These are phyloP conservation scores for Leptobrachium leishanense DNA, from an alignment of 2,113 vertebrate species.

Conservation along the genomic window DNA sequence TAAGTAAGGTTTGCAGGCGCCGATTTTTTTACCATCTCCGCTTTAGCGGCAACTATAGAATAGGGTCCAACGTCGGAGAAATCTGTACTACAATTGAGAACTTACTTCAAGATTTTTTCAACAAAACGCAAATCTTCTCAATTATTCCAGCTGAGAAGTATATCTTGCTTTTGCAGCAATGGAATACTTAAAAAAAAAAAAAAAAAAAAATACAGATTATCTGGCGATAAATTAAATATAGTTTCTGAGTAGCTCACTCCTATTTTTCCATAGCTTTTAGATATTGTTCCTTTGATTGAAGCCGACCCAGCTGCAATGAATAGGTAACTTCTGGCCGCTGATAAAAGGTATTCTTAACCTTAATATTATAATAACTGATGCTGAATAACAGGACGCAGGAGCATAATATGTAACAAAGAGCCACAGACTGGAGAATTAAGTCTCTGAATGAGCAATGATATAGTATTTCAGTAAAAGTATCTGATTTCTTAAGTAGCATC, in stretches of 20 bases:
- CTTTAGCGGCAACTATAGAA: too few species aligned
- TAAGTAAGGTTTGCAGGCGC: too few species aligned
- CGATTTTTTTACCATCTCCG: too few species aligned
- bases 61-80: too few species aligned
- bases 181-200: too few species aligned
- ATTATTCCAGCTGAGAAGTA: too few species aligned
- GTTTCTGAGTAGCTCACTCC: neutral
- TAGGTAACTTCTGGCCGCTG: neutral
- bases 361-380: constrained; percentile 9
- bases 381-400: constrained; percentile 1
- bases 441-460: constrained; percentile 18
- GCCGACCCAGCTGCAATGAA: neutral
- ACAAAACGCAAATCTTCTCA: too few species aligned
- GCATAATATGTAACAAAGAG: constrained; percentile 24
- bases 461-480: constrained; percentile 13
- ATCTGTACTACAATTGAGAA: too few species aligned
- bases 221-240: neutral
- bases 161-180: too few species aligned
- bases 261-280: neutral
- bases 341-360: constrained; percentile 21
- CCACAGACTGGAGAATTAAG: constrained; percentile 12
- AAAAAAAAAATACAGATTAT: too few species aligned
- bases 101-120: too few species aligned
- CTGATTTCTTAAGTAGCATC: constrained; percentile 14
- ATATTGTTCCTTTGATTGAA: neutral